These are phyloP conservation scores for Neodiprion pinetum DNA, from an alignment of 1,140 invertebrate genomes.

Conservation along the genomic window DNA sequence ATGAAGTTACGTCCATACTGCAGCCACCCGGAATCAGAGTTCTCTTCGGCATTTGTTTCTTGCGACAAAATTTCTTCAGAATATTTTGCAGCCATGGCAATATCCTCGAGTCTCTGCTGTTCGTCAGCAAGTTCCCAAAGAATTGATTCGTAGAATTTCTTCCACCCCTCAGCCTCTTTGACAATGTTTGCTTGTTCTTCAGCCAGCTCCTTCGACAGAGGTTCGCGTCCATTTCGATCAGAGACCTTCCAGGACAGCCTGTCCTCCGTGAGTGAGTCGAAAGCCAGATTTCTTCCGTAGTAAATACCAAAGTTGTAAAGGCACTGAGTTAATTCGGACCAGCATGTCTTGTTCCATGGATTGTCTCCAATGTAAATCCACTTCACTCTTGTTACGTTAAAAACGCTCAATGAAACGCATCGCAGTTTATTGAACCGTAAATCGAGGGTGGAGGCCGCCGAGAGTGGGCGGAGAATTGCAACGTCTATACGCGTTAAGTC, in stretches of 20 bases:
- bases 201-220: not conserved
- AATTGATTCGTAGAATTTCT: not conserved
- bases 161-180: not conserved
- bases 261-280: not conserved
- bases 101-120: not conserved
- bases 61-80: not conserved
- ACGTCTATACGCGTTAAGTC: not conserved
- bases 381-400: not conserved
- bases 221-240: not conserved
- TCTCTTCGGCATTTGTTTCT: not conserved
- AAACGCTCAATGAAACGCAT: not conserved
- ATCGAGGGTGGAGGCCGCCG: not conserved
- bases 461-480: not conserved
- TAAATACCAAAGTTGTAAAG: not conserved
- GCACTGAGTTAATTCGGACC: not conserved
- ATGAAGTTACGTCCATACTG: not conserved
- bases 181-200: not conserved
- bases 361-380: conserved; percentile 1
- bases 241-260: not conserved
- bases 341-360: not conserved
- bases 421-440: not conserved
- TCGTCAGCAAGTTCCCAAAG: not conserved
- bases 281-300: not conserved
- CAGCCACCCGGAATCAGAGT: not conserved
- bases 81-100: not conserved